These are phyloP conservation scores for Plestiodon gilberti DNA, from an alignment of 2,113 vertebrate species.

Conservation along the genomic window DNA sequence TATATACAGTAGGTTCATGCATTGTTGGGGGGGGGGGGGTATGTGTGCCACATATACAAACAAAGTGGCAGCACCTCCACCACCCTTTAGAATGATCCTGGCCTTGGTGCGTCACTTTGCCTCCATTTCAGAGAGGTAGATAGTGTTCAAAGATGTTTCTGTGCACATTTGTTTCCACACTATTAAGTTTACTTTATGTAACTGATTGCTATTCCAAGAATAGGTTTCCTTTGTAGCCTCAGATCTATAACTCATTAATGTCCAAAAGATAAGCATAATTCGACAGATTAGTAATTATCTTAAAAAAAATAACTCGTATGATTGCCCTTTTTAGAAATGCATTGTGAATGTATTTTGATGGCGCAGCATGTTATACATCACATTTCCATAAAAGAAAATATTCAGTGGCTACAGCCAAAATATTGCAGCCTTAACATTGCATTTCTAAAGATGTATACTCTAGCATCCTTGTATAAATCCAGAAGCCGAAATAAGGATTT, in stretches of 20 bases:
- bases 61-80: not conserved
- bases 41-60: not conserved
- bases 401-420: not conserved
- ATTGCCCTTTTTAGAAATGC: slow-evolving; percentile 13
- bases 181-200: not conserved
- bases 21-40: too few species aligned
- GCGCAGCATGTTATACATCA: not conserved
- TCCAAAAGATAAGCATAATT: slow-evolving; percentile 1
- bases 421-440: slow-evolving; percentile 13
- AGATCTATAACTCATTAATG: not conserved
- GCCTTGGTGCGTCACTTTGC: not conserved
- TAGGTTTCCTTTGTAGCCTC: not conserved
- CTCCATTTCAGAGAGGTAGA: not conserved
- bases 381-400: slow-evolving; percentile 2
- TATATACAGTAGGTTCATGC: too few species aligned
- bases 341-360: slow-evolving; percentile 20
- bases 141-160: not conserved
- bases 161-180: not conserved
- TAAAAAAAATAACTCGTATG: not conserved
- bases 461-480: slow-evolving; percentile 42
- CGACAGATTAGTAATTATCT: not conserved
- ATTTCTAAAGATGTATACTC: slow-evolving; percentile 13
- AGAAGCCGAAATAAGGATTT: slow-evolving; percentile 41
- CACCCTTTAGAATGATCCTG: not conserved
- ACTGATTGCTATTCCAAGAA: not conserved